These are phyloP conservation scores for Aplodontia rufa DNA, from an alignment of 2,113 vertebrate genomes.

Conservation along the genomic window DNA sequence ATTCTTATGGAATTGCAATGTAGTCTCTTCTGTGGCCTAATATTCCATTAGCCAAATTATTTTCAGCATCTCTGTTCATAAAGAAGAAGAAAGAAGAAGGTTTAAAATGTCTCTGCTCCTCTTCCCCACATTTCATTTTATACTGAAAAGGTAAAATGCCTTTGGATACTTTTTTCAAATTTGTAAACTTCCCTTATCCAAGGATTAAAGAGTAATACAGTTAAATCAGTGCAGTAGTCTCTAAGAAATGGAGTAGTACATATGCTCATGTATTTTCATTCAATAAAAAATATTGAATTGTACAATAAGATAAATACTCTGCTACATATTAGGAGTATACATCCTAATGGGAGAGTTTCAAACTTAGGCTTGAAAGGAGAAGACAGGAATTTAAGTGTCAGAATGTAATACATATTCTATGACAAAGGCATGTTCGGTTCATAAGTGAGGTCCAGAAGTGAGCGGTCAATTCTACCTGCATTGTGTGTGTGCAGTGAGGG, in stretches of 20 bases:
- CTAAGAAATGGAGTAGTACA: neutral
- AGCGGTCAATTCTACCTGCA: neutral
- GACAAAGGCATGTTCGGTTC: neutral
- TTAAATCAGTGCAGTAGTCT: neutral
- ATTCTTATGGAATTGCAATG: neutral
- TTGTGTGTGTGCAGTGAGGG: neutral
- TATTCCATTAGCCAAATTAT: slow-evolving; percentile 57
- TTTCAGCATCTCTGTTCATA: slow-evolving; percentile 34
- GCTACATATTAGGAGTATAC: neutral
- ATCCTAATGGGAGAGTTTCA: neutral
- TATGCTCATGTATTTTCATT: neutral
- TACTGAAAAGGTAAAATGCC: neutral
- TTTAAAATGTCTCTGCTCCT: neutral
- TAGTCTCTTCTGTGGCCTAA: slow-evolving; percentile 8
- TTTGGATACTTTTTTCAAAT: neutral
- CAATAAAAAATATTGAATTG: neutral
- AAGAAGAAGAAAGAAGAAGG: neutral
- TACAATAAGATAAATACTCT: neutral
- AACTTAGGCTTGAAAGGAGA: neutral
- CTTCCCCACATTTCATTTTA: slow-evolving; percentile 35
- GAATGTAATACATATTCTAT: neutral
- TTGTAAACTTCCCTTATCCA: neutral
- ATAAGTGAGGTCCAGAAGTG: neutral
- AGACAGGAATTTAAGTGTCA: neutral
- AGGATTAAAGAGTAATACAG: neutral